phyloP scores from a whole-genome alignment of 2,113 vertebrate genomes.

The Gymnogyps californianus region DNA sequence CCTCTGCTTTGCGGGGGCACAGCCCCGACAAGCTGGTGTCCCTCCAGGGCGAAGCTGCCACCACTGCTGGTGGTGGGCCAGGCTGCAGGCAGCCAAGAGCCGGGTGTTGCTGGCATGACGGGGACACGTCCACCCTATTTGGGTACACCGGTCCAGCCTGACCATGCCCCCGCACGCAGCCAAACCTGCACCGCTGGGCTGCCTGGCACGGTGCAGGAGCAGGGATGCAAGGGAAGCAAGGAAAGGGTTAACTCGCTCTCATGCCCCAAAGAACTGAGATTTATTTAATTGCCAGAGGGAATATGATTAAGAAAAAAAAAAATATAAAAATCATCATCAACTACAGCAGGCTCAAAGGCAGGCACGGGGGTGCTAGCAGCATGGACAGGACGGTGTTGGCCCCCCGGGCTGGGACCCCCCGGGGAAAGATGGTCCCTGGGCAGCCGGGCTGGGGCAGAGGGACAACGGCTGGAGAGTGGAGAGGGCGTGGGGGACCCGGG shows the following conservation, averaged over 20 bases:
- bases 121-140: neutral
- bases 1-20: neutral
- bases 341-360: conserved; percentile 39
- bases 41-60: neutral
- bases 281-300: conserved; percentile 41
- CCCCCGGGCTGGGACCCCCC: neutral
- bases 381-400: neutral
- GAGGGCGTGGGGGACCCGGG: neutral
- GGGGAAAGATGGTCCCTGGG: neutral
- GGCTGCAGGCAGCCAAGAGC: neutral
- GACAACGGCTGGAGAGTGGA: rapidly evolving
- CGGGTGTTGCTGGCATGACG: rapidly evolving
- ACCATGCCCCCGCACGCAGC: rapidly evolving
- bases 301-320: conserved; percentile 13
- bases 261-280: conserved; percentile 22
- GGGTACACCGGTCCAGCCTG: neutral
- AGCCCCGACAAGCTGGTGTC: neutral
- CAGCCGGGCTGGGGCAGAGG: neutral
- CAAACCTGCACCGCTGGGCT: neutral
- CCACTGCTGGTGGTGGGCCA: rapidly evolving
- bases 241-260: neutral
- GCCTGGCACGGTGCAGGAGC: neutral
- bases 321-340: neutral
- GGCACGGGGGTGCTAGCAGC: neutral
- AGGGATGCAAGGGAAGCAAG: neutral